Base-by-base conservation (phyloP, 2,888 invertebrate genomes). In the Byasa hedistus region DNA sequence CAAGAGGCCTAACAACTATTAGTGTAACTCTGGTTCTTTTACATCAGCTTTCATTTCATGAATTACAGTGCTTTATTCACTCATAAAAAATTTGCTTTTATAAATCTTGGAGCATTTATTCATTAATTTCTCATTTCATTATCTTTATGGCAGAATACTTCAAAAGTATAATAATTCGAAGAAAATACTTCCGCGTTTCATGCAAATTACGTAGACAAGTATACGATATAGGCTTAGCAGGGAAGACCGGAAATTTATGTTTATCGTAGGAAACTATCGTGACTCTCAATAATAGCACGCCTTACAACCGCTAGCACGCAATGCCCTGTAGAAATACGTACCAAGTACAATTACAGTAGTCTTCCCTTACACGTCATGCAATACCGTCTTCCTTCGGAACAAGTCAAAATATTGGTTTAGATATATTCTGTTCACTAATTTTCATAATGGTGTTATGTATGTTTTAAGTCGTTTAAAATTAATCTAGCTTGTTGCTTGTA, bases 271-370 rank as follows among this genome's bases (percentile, higher is more conserved):
- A 75, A 74, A 83, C 81, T 89, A 82, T 88, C 90, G 91, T 90
- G 91, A 88, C 87, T 85, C 77, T 77, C 70, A 75, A 76, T 78
- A 73, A 39, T 48, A 79, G 81, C 75, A 79, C 81, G 81, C 81
- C 85, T 85, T 85, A 86, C 83, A 81, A 80, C 76, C 80, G 82
- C 72, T 76, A 85, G 83, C 89, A 90, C 91, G 91, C 91, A 84
- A 90, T 76, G 74, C 78, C 78, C 77, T 79, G 69, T 79, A 78
- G 79, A 78, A 78, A 72, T 67, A 67, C 63, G 62, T 67, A 67
- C 67, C 67, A 76, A 82, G 81, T 84, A 84, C 82, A 76, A 80
- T 77, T 75, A 72, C 75, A 74, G 74, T 84, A 88, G 89, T 87
- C 80, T 83, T 75, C 78, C 83, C 80, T 80, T 80, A 83, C 79